Conservation (phyloP, 64 coral and sea anemone species). For the Stichodactyla mertensii region DNA sequence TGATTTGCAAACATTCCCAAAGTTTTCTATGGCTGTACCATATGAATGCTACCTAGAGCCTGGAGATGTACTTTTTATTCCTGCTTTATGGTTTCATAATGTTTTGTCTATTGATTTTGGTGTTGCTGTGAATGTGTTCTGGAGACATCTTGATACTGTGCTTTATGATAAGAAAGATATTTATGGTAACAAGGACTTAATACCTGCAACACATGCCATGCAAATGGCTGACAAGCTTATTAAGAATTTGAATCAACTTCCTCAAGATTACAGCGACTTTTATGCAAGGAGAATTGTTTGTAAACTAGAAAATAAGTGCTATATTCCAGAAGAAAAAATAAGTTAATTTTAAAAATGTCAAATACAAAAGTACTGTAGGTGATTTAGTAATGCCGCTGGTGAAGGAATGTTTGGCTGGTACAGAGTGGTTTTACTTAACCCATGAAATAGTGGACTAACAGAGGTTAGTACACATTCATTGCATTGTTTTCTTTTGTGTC, state of each 20-base stretch:
- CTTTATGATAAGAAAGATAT: slow-evolving; percentile 78
- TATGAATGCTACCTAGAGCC: slow-evolving; percentile 68
- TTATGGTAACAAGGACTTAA: slow-evolving; percentile 84
- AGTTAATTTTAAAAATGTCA: neutral
- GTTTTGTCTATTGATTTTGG: slow-evolving; percentile 82
- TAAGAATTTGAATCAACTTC: slow-evolving; percentile 62
- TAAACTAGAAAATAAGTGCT: slow-evolving; percentile 30
- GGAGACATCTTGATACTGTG: slow-evolving; percentile 60
- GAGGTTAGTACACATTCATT: no score
- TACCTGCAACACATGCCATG: slow-evolving; percentile 74
- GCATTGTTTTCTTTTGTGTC: no score
- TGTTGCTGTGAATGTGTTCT: slow-evolving; percentile 93
- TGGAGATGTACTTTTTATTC: slow-evolving; percentile 81
- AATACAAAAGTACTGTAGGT: neutral
- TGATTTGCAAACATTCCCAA: slow-evolving; percentile 59
- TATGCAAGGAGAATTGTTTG: slow-evolving; percentile 73
- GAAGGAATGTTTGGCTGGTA: no score
- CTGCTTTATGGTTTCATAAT: slow-evolving; percentile 92
- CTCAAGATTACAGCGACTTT: slow-evolving; percentile 81
- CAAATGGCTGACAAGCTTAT: slow-evolving; percentile 82
- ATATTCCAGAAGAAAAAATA: neutral
- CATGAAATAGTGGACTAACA: no score
- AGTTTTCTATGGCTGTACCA: slow-evolving; percentile 46
- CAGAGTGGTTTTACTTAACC: no score
- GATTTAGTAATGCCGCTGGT: no score